Evolutionary conservation across 2,797 vertebrate genomes (phyloP), one percentile per base, ranked within the genome.

Genomic region (Microctenopoma stevenorrisi): DNA sequence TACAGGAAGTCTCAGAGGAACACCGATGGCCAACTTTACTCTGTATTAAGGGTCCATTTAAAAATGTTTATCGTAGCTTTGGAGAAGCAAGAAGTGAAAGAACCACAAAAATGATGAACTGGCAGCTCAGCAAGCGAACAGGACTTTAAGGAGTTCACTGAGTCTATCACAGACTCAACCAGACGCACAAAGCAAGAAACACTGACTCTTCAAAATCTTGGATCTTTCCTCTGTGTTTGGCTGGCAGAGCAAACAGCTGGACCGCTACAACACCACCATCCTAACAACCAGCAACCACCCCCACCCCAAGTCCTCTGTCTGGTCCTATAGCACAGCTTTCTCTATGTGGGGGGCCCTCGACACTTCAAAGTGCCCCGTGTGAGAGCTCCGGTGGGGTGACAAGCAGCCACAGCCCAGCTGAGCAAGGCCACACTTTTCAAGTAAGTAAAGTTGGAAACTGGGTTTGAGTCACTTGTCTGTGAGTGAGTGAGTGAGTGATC

Each of bases 171-270:
- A 11, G 26, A 58, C 77, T 77, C 33, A 57, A 55, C 30, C 72
- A 81, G 71, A 77, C 67, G 47, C 68, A 42, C 77, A 68, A 72
- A 76, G 68, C 60, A 76, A 75, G 84, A 89, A 89, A 91, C 87
- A 91, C 91, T 89, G 89, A 89, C 79, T 84, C 76, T 83, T 68
- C 40, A 58, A 79, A 74, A 66, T 78, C 73, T 51, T 56, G 55
- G 81, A 68, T 85, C 56, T 59, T 64, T 74, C 48, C 63, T 73
- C 58, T 56, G 74, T 68, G 72, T 63, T 60, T 72, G 75, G 65
- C 56, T 85, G 66, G 76, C 78, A 83, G 79, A 69, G 81, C 86
- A 82, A 92, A 93, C 93, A 94, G 90, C 92, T 94, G 92, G 88
- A 83, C 73, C 60, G 76, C 74, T 64, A 76, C 74, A 84, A 74